A percentile compares a stretch with the other conserved stretches of the same genome.
Conservation (phyloP, 2,797 vertebrate genomes). For the Clamator glandarius region DNA sequence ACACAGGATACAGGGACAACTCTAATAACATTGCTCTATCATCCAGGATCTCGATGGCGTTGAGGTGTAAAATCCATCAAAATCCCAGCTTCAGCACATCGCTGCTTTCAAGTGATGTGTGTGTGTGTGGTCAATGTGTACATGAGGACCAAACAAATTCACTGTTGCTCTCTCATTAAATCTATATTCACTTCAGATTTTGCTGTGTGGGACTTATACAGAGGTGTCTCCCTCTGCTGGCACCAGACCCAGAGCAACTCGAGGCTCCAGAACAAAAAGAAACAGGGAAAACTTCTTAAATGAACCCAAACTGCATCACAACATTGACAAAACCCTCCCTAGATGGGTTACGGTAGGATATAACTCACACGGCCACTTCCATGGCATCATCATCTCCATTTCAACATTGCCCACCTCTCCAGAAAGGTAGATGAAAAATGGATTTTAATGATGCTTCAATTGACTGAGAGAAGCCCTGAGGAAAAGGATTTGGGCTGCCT, state of each 20-base stretch:
- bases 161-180: not conserved
- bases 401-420: accelerated
- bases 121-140: accelerated
- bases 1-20: no score
- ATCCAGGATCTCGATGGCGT: not conserved
- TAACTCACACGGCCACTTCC: not conserved
- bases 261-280: not conserved
- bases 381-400: not conserved
- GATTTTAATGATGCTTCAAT: not conserved
- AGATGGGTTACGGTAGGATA: accelerated
- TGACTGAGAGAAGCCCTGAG: no score
- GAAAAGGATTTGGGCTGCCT: no score
- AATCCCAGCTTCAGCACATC: accelerated
- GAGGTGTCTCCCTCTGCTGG: conserved; percentile 32
- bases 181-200: not conserved
- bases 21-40: not conserved
- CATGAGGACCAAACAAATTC: accelerated
- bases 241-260: not conserved
- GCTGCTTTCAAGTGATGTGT: accelerated
- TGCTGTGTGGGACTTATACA: not conserved
- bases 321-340: accelerated
- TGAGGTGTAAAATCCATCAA: not conserved
- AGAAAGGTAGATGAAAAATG: not conserved
- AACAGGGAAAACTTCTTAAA: not conserved
- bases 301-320: accelerated